Evolutionary conservation across 2,797 vertebrate species (phyloP), one percentile per base, ranked within the genome.

Genomic region (Cyclopterus lumpus): DNA sequence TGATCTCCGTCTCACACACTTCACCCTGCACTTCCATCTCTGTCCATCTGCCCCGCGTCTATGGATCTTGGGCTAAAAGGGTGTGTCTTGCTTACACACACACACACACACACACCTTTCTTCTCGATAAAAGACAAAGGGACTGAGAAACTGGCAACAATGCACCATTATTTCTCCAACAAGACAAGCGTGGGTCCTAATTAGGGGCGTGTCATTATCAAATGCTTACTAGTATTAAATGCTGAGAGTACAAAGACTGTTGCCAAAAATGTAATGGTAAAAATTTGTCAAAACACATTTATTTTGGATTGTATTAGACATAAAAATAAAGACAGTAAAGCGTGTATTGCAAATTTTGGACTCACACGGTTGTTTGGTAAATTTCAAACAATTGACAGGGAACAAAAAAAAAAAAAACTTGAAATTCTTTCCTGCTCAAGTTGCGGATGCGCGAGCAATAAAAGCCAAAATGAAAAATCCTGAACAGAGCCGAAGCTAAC

Each of bases 1-100:
- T 90, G 85, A 92, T 90, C 87, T 87, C 83, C 55, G 74, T 86
- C 92, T 91, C 89, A 84, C 90, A 89, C 90, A 82, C 88, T 90
- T 90, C 84, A 83, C 81, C 85, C 84, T 49, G 51, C 83, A 74
- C 80, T 77, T 83, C 81, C 83, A 85, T 88, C 88, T 84, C 86
- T 78, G 88, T 83, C 84, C 73, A 86, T 89, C 89, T 91, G 89
- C 82, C 73, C 82, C 72, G 72, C n/a, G 62, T 92, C 84, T 91
- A 75, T 78, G 76, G 77, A 81, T 83, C 86, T 69, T 64, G 61
- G 61, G 68, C 71, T 82, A 68, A 89, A 83, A 88, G 80, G 84
- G 72, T 86, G 81, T 81, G 79, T 85, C 85, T 79, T 72, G 58
- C 73, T 77, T 38, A 42, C 46, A 59, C 42, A 8, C n/a, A 38